Conservation (phyloP, 2,888 invertebrate species). For the Drosophila subsilvestris region DNA sequence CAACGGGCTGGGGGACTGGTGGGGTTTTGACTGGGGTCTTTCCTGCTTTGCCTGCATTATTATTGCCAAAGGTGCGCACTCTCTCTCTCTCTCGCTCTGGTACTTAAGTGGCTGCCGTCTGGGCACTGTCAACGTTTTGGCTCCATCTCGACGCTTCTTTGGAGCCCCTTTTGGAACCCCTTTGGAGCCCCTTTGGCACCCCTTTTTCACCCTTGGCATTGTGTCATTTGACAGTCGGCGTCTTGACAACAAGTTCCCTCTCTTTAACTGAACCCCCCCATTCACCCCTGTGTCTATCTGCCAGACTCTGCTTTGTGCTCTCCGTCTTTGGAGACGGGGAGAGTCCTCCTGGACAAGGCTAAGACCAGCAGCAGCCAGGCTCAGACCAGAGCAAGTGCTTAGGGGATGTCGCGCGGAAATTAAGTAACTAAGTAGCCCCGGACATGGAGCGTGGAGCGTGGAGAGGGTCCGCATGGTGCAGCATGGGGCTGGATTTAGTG, state of each 20-base stretch:
- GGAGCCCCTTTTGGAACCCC: conserved; percentile 12
- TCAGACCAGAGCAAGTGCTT: conserved; percentile 29
- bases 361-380: background rate
- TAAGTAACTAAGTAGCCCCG: conserved; percentile 75
- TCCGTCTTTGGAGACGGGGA: conserved; percentile 8
- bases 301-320: conserved; percentile 11
- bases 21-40: background rate
- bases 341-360: conserved; percentile 1
- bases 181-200: conserved; percentile 12
- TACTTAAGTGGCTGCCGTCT: conserved; percentile 79
- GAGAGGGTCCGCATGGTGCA: conserved; percentile 6
- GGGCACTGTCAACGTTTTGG: conserved; percentile 73
- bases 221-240: conserved; percentile 76
- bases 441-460: background rate
- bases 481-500: background rate
- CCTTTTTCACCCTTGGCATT: conserved; percentile 48
- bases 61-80: conserved; percentile 80
- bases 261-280: background rate
- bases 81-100: conserved; percentile 65
- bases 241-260: conserved; percentile 31
- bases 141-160: conserved; percentile 1
- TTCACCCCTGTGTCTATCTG: conserved; percentile 22
- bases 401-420: conserved; percentile 68
- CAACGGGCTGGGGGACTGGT: background rate
- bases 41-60: conserved; percentile 60